phyloP scores from a whole-genome alignment of 2,888 invertebrate species.

The Cremastinae sp. region DNA sequence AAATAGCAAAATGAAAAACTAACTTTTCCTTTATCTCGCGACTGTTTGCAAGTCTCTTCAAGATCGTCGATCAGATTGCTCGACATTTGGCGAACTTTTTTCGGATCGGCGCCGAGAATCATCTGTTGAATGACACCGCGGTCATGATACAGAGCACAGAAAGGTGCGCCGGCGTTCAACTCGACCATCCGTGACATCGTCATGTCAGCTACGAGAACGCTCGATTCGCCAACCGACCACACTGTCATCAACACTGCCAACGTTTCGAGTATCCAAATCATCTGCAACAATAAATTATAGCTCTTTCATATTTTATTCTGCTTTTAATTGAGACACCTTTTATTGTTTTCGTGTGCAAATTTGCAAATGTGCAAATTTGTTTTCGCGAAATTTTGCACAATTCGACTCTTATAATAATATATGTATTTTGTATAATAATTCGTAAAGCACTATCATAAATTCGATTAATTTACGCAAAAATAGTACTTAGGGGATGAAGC shows the following conservation, averaged over 20 bases:
- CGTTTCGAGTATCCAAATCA: conserved; percentile 58
- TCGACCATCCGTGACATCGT: conserved; percentile 85
- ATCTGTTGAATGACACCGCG: conserved; percentile 84
- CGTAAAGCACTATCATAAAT: too few relatives aligned
- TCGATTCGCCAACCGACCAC: conserved; percentile 63
- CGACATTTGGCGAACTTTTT: conserved; percentile 83
- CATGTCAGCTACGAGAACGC: conserved; percentile 84
- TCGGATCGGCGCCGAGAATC: conserved; percentile 83
- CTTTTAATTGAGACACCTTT: too few relatives aligned
- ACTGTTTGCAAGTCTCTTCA: conserved; percentile 82
- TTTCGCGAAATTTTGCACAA: too few relatives aligned
- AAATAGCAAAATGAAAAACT: neutral
- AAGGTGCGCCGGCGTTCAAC: conserved; percentile 83
- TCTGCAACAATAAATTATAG: conserved; percentile 62
- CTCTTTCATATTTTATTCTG: too few relatives aligned
- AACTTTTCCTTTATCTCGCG: conserved; percentile 75
- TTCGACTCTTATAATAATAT: too few relatives aligned
- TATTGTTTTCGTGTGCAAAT: too few relatives aligned
- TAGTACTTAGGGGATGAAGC: too few relatives aligned
- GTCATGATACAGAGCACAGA: conserved; percentile 84
- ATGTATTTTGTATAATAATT: too few relatives aligned
- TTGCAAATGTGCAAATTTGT: too few relatives aligned
- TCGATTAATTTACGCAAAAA: too few relatives aligned
- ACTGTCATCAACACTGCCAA: conserved; percentile 59
- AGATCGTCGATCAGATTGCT: conserved; percentile 83